Base-by-base conservation (phyloP, 2,888 invertebrate species). In the Hydropsyche betteni region DNA sequence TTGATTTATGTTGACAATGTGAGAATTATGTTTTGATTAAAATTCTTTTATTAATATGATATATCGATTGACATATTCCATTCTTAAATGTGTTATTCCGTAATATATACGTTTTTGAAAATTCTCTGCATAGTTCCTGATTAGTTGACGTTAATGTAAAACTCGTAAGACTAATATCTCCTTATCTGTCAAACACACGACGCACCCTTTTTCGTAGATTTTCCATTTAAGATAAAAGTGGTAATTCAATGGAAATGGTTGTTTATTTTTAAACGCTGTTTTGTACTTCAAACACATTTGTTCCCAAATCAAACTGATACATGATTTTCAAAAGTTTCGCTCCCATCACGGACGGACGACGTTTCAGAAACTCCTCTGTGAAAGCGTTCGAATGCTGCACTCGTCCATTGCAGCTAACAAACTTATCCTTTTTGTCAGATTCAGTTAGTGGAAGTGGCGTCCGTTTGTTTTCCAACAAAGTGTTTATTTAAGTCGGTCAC, bases 361-460 rank as follows among this genome's bases (percentile, higher is more conserved):
- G n/a, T 36, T 34, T 64, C 64, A 12, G 24, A 36, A 64, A 64
- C 36, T 64, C 55, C 2, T 64, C 34, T n/a, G 34, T 64, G 4
- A 36, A 64, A 64, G 36, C 36, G 8, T 64, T 64, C 36, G 64
- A 64, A 34, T 12, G 64, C 64, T 36, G 64, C 64, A 36, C 34
- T 36, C 64, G 34, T 64, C 64, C 12, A 34, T 33, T 36, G 64
- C 36, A 64, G 36, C 34, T 36, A 12, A 34, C 7, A 64, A 64
- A 64, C 64, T 64, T 36, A 36, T 64, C 64, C 33, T 64, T 64
- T 64, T 36, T 36, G 64, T 36, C n/a, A 6, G 34, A 64, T 64
- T 64, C 64, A 34, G 64, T 64, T 64, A 64, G 61, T 64, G 64
- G n/a, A 64, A 64, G 64, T 64, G 64, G 34, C 36, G 36, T 64